A percentile compares a stretch with the other conserved stretches of the same genome.
These are phyloP conservation scores for Rotaria macrura DNA, from an alignment of 2,888 invertebrate genomes.

Conservation along the genomic window DNA sequence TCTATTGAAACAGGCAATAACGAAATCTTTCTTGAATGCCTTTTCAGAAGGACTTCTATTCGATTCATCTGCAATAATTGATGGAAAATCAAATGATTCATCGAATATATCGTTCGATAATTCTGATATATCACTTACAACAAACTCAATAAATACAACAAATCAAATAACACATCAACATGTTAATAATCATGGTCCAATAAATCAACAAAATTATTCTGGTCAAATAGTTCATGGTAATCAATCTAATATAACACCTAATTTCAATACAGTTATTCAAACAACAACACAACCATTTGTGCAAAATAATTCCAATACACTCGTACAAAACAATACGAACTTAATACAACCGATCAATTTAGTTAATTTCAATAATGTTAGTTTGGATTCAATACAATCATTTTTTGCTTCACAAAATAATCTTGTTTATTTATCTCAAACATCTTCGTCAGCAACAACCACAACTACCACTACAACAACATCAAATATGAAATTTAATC, in stretches of 20 bases:
- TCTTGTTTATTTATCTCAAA: background rate
- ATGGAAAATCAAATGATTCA: background rate
- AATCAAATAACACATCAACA: constrained; percentile 6
- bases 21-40: background rate
- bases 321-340: constrained; percentile 13
- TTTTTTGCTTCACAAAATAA: background rate
- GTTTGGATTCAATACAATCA: background rate
- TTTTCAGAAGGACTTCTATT: background rate
- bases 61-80: background rate
- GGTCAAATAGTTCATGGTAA: background rate
- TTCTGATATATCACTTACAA: background rate
- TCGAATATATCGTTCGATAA: background rate
- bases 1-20: background rate
- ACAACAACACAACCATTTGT: constrained; percentile 15
- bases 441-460: background rate
- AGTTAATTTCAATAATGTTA: constrained; percentile 11
- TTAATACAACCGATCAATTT: constrained; percentile 19
- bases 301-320: constrained; percentile 19
- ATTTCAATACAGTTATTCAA: constrained; percentile 16
- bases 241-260: constrained; percentile 13
- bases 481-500: background rate
- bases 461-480: background rate
- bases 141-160: background rate
- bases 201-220: constrained; percentile 7
- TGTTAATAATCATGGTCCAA: constrained; percentile 5